Base-by-base conservation (phyloP, 2,888 invertebrate genomes). In the Creontiades dilutus region DNA sequence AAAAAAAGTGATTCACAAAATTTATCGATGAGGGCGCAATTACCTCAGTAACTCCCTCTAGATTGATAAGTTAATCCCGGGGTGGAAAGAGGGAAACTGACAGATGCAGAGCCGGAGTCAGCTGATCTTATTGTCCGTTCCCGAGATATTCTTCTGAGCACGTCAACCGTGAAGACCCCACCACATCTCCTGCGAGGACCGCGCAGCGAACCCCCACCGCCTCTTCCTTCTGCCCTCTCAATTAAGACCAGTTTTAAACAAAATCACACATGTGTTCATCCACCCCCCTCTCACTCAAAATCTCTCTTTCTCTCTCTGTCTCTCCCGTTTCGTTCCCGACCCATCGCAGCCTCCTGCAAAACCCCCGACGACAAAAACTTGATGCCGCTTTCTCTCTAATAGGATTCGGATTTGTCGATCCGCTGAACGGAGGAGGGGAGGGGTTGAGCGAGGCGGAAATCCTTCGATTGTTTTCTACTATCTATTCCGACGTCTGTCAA, bases 231-330 rank as follows among this genome's bases (percentile, higher is more conserved):
- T 28, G 27, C 89, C 82, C 61, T 55, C 90, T 90, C 91, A 90
- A 91, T 91, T 91, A 91, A 90, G 91, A 90, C 90, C 76, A 90
- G 86, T 91, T 91, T 91, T 91, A 91, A 91, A 91, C 91, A 91
- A 91, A 91, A 91, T 91, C 90, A 82, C 91, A 90, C 91, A 91
- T 91, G 91, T 91, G 85, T 78, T 89, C 85, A 48, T 9, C 84
- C 27, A n/a, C 14, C 11, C 87, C 87, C 16, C 19, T 23, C 46
- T 14, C 68, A 1, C 68, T 16, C 5, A 2, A 0, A 46, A 9
- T 68, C n/a, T n/a, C 28, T 78, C 86, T 55, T 81, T 68, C 46
- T 52, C n/a, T n/a, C n/a, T n/a, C n/a, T n/a, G n/a, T n/a, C n/a
- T n/a, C n/a, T n/a, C n/a, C n/a, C n/a, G n/a, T n/a, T n/a, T n/a